These are phyloP conservation scores for Allolobophora icterica DNA, from an alignment of 2,888 invertebrate species.

Conservation along the genomic window DNA sequence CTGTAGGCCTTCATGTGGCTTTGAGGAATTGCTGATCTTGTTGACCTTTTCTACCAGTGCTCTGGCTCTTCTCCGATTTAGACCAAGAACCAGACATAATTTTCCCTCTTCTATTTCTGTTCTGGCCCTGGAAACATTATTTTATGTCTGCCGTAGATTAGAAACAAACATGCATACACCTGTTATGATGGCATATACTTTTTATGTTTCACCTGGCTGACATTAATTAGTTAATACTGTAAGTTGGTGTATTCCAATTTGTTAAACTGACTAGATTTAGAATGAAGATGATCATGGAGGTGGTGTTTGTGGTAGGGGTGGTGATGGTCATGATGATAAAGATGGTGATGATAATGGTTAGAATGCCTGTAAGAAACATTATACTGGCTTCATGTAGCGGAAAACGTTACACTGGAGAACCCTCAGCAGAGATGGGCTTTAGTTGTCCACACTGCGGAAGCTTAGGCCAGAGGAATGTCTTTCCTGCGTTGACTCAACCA, in stretches of 20 bases:
- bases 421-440: no score
- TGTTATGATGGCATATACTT: no score
- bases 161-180: neutral
- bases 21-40: conserved; percentile 11
- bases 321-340: neutral
- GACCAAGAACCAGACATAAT: neutral
- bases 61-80: neutral
- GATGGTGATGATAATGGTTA: no score
- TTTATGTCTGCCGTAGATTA: neutral
- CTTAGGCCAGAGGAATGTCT: no score
- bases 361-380: no score
- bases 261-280: neutral
- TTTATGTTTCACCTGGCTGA: no score
- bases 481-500: no score
- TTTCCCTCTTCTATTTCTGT: neutral
- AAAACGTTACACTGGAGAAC: no score
- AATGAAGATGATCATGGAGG: neutral
- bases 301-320: neutral
- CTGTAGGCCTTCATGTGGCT: neutral
- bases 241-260: neutral
- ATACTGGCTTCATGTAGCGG: no score
- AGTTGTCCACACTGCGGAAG: no score
- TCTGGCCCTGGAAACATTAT: neutral
- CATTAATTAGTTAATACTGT: no score
- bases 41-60: neutral